A percentile compares a stretch with the other conserved stretches of the same genome.
Evolutionary conservation across 2,888 invertebrate species (phyloP).

Genomic region (Drosophila prolongata): DNA sequence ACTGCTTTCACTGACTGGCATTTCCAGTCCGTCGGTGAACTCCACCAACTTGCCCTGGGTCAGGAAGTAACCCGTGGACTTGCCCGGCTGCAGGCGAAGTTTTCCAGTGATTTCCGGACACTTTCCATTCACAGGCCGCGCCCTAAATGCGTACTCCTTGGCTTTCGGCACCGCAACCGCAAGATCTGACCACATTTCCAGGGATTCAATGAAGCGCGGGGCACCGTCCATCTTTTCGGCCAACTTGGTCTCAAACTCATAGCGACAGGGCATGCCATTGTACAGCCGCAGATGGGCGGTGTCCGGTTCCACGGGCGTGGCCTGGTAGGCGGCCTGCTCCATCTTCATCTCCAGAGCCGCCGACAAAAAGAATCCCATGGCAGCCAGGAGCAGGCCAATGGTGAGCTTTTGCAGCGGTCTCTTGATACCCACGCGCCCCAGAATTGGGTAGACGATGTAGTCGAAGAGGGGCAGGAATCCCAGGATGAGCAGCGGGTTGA

Average conservation of each 20-base stretch:
- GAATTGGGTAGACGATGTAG: slow-evolving; percentile 85
- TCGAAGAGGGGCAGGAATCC: slow-evolving; percentile 94
- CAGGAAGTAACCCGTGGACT: slow-evolving; percentile 81
- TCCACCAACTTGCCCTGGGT: slow-evolving; percentile 56
- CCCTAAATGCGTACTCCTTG: slow-evolving; percentile 82
- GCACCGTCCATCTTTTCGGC: background rate
- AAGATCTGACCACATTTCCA: slow-evolving; percentile 84
- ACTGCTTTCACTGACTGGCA: slow-evolving; percentile 76
- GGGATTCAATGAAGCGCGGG: slow-evolving; percentile 59
- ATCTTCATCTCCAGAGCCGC: slow-evolving; percentile 91
- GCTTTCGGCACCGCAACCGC: slow-evolving; percentile 83
- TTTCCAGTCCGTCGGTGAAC: slow-evolving; percentile 75
- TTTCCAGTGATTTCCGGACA: slow-evolving; percentile 65
- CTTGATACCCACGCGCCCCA: slow-evolving; percentile 74
- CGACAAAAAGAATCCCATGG: slow-evolving; percentile 92
- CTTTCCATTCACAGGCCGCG: slow-evolving; percentile 62
- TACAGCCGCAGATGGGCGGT: slow-evolving; percentile 90
- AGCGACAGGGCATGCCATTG: slow-evolving; percentile 88
- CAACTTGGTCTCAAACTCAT: slow-evolving; percentile 82
- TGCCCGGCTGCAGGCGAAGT: slow-evolving; percentile 68
- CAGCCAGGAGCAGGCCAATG: slow-evolving; percentile 94
- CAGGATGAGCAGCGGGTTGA: slow-evolving; percentile 94
- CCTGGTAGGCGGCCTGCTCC: slow-evolving; percentile 87
- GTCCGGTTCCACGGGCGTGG: slow-evolving; percentile 84
- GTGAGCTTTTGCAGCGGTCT: slow-evolving; percentile 83